Base-by-base conservation (phyloP, 2,888 invertebrate genomes). In the Temnothorax rugatulus region DNA sequence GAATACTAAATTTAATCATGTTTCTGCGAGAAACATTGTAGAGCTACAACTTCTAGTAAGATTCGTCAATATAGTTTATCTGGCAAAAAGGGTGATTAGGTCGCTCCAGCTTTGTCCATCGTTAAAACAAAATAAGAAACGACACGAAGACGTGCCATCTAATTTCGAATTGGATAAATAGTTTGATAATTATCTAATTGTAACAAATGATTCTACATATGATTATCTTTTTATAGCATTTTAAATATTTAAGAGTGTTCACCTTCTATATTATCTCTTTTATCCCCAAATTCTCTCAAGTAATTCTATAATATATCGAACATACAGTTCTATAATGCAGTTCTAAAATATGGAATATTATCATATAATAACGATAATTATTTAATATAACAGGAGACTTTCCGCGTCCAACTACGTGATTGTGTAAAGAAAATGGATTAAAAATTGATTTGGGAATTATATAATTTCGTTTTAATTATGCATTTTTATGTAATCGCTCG, bases 401-500 rank as follows among this genome's bases (percentile, higher is more conserved):
- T 54, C 1, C 34, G 13, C 9, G 47, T 34, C 34, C 4, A 73
- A 47, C 3, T 9, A 47, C 2, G 9, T 47, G 9, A 75, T 34
- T 50, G 38, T 47, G n/a, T 75, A 63, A 34, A 34, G 25, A n/a
- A 29, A 18, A 54, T 38, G 7, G 18, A 63, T 76, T 38, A 63
- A 47, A 75, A 75, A 64, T 74, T 57, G 15, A 1, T 29, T 73
- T 25, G 25, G 8, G 4, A 74, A 74, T 74, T 61, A 75, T 21
- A 15, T 21, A n/a, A 73, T 74, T 1, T 15, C 4, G 5, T 41
- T 52, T 54, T 29, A 59, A 74, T 76, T 38, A 57, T 34, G n/a
- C n/a, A 34, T 7, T 15, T 44, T 21, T 21, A 44, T n/a, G 21
- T 7, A 9, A 44, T 34, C 21, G 29, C 15, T 41, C 11, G 54